Percentiles rank a stretch among this genome's conserved stretches.
These are phyloP conservation scores for Drosophila seguyi DNA, from an alignment of 1,140 invertebrate species.

Conservation along the genomic window DNA sequence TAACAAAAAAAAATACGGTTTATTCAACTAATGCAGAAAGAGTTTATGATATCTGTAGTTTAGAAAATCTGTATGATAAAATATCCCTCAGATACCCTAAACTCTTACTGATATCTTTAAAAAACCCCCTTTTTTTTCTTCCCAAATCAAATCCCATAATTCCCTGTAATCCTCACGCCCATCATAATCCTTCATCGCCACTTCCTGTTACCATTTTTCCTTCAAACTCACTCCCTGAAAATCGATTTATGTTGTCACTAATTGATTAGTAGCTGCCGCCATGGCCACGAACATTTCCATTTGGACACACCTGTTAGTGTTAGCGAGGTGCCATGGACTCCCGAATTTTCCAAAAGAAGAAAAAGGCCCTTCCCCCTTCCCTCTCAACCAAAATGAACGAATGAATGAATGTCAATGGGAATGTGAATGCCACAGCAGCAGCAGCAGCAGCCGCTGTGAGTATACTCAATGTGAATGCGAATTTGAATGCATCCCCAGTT, in stretches of 20 bases:
- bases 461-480: slow-evolving; percentile 26
- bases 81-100: background rate
- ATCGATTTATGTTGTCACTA: slow-evolving; percentile 38
- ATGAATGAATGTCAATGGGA: slow-evolving; percentile 50
- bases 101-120: background rate
- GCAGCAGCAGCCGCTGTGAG: slow-evolving; percentile 6
- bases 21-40: no score
- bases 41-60: no score
- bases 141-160: background rate
- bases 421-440: slow-evolving; percentile 48
- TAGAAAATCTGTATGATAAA: no score
- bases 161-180: slow-evolving; percentile 9
- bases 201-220: slow-evolving; percentile 2
- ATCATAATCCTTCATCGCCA: slow-evolving; percentile 5
- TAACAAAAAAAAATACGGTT: no score
- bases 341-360: slow-evolving; percentile 20
- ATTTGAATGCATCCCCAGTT: slow-evolving; percentile 43
- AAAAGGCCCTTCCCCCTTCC: slow-evolving; percentile 55
- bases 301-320: slow-evolving; percentile 67
- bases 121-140: background rate
- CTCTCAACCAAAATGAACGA: background rate
- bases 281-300: slow-evolving; percentile 48
- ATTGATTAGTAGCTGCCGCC: slow-evolving; percentile 55
- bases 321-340: slow-evolving; percentile 14
- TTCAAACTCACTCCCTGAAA: slow-evolving; percentile 25